Evolutionary conservation across 2,888 invertebrate genomes (phyloP).

Genomic region (Hetaerina titia): DNA sequence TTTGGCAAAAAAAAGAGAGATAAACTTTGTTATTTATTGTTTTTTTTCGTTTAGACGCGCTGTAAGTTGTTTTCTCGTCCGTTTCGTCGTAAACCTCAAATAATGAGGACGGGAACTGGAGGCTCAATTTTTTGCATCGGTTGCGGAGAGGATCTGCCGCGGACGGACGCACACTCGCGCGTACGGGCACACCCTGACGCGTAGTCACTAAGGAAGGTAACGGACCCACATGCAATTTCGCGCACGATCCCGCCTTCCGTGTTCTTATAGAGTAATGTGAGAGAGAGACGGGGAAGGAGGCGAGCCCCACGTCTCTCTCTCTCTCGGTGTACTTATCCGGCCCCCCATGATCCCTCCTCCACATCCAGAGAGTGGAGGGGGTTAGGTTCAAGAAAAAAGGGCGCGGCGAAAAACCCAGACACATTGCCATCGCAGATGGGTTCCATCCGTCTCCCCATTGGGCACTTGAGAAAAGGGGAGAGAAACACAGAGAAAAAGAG

Average conservation of each 20-base stretch:
- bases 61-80: background rate
- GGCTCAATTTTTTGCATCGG: background rate
- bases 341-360: background rate
- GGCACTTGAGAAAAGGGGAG: background rate
- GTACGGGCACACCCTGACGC: background rate
- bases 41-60: background rate
- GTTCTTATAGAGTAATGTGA: background rate
- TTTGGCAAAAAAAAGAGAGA: background rate
- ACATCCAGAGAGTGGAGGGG: background rate
- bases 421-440: conserved; percentile 35
- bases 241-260: no score
- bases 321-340: background rate
- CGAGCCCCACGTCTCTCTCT: background rate
- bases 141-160: background rate
- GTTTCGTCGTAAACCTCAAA: conserved; percentile 41
- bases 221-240: no score
- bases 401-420: background rate
- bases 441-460: conserved; percentile 48
- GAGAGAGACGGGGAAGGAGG: no score
- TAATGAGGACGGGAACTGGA: conserved; percentile 25
- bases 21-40: background rate
- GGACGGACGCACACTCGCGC: background rate
- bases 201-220: no score
- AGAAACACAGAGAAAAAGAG: background rate
- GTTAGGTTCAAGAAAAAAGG: background rate